Conservation (phyloP, 2,888 invertebrate genomes). For the Drosophila trichaetosa region DNA sequence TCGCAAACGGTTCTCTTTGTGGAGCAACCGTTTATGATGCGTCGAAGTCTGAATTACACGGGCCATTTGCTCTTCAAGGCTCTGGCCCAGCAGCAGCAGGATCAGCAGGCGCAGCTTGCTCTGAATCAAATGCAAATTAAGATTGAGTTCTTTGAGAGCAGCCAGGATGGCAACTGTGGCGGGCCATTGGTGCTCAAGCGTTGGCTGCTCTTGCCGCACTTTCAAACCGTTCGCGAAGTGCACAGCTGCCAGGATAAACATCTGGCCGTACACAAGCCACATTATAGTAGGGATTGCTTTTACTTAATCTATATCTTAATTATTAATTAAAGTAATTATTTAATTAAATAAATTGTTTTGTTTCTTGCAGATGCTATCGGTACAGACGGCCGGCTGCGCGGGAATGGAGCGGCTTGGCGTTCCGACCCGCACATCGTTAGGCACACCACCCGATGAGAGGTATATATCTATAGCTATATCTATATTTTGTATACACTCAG, state of each 20-base stretch:
- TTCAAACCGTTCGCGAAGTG: conserved; percentile 48
- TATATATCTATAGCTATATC: conserved; percentile 41
- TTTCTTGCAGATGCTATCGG: conserved; percentile 88
- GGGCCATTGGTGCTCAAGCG: conserved; percentile 40
- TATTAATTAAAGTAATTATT: too few relatives aligned
- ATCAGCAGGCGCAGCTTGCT: neutral
- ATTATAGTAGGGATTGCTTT: neutral
- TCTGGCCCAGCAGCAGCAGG: neutral
- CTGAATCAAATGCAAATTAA: conserved; percentile 49
- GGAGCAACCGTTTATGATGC: conserved; percentile 57
- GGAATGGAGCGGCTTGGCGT: conserved; percentile 89
- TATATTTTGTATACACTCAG: neutral
- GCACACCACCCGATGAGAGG: conserved; percentile 85
- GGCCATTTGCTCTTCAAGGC: conserved; percentile 47
- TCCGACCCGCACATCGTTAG: conserved; percentile 86
- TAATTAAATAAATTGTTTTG: neutral
- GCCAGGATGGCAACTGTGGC: neutral
- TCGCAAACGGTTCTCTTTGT: conserved; percentile 61
- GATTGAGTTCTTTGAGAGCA: conserved; percentile 43
- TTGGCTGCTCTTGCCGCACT: conserved; percentile 51
- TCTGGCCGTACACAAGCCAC: neutral
- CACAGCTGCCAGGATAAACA: conserved; percentile 53
- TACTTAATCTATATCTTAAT: neutral
- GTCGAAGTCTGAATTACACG: conserved; percentile 27
- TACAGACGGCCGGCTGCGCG: conserved; percentile 90